Conservation (phyloP, 2,888 invertebrate genomes). For the Lasioglossum marginatum region DNA sequence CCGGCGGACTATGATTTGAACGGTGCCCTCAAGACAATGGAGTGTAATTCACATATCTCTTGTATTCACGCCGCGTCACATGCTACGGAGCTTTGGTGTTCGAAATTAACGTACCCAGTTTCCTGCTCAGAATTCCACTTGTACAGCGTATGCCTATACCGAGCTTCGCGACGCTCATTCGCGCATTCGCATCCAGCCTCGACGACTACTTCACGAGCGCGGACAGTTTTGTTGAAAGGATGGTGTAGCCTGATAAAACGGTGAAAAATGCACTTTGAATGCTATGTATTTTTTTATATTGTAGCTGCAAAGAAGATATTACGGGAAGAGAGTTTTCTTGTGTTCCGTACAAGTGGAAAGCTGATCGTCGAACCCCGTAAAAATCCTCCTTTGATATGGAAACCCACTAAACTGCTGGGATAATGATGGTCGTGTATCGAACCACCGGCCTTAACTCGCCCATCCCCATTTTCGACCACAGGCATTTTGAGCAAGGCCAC, state of each 20-base stretch:
- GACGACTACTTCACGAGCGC: neutral
- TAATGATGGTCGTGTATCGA: slow-evolving; percentile 61
- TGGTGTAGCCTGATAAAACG: neutral
- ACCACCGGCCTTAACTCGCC: slow-evolving; percentile 57
- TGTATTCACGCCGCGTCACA: slow-evolving; percentile 59
- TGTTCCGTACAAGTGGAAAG: neutral
- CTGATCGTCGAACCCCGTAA: slow-evolving; percentile 24
- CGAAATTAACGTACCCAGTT: slow-evolving; percentile 59
- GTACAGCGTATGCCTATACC: slow-evolving; percentile 41
- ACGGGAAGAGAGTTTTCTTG: neutral
- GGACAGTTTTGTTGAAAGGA: slow-evolving; percentile 29
- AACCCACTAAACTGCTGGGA: slow-evolving; percentile 49
- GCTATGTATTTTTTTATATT: too few relatives aligned
- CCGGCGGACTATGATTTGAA: slow-evolving; percentile 36
- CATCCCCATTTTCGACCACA: slow-evolving; percentile 59
- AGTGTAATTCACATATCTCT: slow-evolving; percentile 65
- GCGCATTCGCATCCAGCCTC: slow-evolving; percentile 12
- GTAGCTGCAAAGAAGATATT: neutral
- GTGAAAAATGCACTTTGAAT: neutral
- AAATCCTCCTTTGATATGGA: slow-evolving; percentile 45
- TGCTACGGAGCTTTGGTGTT: slow-evolving; percentile 51
- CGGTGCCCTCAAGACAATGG: slow-evolving; percentile 59
- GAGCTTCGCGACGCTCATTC: neutral
- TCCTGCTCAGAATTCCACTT: slow-evolving; percentile 58
- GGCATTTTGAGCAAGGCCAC: slow-evolving; percentile 54